Conservation (phyloP, 2,888 invertebrate species). For the Drosophila kambysellisi region DNA sequence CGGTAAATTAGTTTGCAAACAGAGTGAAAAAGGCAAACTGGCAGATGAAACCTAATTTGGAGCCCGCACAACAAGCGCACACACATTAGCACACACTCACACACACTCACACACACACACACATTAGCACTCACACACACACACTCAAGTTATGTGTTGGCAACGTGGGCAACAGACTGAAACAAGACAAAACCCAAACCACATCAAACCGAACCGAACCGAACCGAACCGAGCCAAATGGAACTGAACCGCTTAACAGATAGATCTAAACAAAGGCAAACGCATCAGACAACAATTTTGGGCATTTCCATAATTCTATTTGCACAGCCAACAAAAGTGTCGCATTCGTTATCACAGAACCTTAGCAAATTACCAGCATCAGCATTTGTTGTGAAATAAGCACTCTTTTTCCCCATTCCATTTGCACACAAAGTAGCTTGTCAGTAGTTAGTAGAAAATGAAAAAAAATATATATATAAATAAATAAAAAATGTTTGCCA, state of each 20-base stretch:
- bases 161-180: constrained; percentile 41
- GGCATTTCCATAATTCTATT: constrained; percentile 18
- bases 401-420: neutral
- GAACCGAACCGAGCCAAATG: constrained; percentile 8
- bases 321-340: constrained; percentile 37
- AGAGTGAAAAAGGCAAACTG: constrained; percentile 78
- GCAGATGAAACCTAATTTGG: constrained; percentile 77
- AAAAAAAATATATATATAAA: no score
- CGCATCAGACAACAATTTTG: constrained; percentile 46
- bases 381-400: neutral
- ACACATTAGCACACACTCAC: constrained; percentile 15
- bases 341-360: neutral
- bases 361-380: neutral
- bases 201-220: constrained; percentile 6
- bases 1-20: constrained; percentile 81
- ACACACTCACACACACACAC: constrained; percentile 18
- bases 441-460: neutral
- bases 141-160: constrained; percentile 5
- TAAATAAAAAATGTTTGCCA: no score
- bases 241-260: constrained; percentile 29
- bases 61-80: constrained; percentile 38
- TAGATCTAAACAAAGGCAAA: constrained; percentile 29
- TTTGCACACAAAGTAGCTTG: neutral
- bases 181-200: constrained; percentile 27
- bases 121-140: constrained; percentile 12